Conservation (phyloP, 2,113 vertebrate species). For the Amazona guildingii region DNA sequence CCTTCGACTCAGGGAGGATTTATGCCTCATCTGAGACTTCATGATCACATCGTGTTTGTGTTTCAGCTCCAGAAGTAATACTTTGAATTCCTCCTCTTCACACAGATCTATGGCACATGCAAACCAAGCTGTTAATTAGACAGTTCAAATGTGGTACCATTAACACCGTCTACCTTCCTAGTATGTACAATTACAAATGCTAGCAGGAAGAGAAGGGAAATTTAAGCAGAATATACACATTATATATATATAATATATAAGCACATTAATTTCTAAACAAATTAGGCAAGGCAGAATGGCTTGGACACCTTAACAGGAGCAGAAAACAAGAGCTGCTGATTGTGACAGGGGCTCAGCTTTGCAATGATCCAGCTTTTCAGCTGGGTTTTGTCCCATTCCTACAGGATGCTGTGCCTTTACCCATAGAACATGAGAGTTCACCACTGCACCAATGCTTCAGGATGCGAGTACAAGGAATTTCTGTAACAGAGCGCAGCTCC, state of each 20-base stretch:
- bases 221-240: not conserved
- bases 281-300: not conserved
- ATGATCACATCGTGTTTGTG: conserved; percentile 97
- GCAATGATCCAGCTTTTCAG: not conserved
- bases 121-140: not conserved
- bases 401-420: not conserved
- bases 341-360: not conserved
- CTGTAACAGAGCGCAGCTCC: not conserved
- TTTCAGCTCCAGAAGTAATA: conserved; percentile 91
- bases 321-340: not conserved
- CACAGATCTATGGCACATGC: conserved; percentile 83
- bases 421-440: not conserved
- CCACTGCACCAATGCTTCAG: not conserved
- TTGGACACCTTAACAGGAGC: not conserved
- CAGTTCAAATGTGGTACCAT: not conserved
- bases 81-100: conserved; percentile 95
- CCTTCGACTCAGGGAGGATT: conserved; percentile 91
- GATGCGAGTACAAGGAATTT: not conserved
- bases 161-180: not conserved
- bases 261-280: not conserved
- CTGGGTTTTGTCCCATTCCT: not conserved
- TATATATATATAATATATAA: not conserved
- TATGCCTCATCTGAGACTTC: conserved; percentile 97
- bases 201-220: not conserved
- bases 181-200: not conserved